Evolutionary conservation across 2,888 invertebrate genomes (phyloP).

Genomic region (Brassicogethes aeneus): DNA sequence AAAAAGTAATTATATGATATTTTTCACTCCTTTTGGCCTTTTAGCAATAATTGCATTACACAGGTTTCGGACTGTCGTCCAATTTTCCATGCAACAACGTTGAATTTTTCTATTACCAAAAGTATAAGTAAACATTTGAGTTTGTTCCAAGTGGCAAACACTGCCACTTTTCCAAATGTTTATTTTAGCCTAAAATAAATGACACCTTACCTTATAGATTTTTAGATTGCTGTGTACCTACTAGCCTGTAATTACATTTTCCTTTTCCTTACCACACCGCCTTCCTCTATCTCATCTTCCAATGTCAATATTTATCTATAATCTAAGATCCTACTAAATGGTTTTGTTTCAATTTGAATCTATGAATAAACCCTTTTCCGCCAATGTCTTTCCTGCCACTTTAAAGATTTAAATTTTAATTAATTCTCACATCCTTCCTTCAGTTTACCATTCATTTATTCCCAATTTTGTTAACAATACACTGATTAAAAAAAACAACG

Average conservation of each 20-base stretch:
- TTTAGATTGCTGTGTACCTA: background rate
- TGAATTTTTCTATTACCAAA: slow-evolving; percentile 38
- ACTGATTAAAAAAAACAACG: too few species aligned
- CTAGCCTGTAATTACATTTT: background rate
- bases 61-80: slow-evolving; percentile 17
- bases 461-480: too few species aligned
- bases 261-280: background rate
- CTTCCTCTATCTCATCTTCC: background rate
- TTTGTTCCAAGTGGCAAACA: slow-evolving; percentile 35
- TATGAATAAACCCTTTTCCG: background rate
- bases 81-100: slow-evolving; percentile 33
- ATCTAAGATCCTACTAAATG: background rate
- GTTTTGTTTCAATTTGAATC: background rate
- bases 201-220: slow-evolving; percentile 18
- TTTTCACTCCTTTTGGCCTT: too few species aligned
- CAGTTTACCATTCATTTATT: too few species aligned
- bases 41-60: background rate
- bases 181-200: slow-evolving; percentile 24
- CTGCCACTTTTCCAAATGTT: slow-evolving; percentile 26
- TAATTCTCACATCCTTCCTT: too few species aligned
- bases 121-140: slow-evolving; percentile 39
- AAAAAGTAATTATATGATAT: too few species aligned
- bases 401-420: background rate
- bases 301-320: background rate
- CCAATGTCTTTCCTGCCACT: background rate